A percentile compares a stretch with the other conserved stretches of the same genome.
These are phyloP conservation scores for Siniperca chuatsi DNA, from an alignment of 2,113 vertebrate species.

Conservation along the genomic window DNA sequence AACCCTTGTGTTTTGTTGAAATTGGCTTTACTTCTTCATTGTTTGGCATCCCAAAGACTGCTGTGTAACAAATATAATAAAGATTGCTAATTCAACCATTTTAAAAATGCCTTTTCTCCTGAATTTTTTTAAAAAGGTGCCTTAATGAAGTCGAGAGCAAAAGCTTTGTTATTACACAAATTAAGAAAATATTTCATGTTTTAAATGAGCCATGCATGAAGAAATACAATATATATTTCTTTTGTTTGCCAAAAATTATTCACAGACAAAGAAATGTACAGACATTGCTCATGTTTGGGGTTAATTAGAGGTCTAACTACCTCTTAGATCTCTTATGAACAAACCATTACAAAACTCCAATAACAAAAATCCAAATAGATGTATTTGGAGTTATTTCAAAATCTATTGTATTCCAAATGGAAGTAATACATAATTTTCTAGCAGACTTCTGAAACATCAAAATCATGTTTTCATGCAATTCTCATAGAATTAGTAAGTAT, in stretches of 20 bases:
- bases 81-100: not conserved
- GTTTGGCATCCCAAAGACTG: not conserved
- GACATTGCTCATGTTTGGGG: not conserved
- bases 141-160: no score
- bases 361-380: not conserved
- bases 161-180: no score
- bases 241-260: no score
- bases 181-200: no score
- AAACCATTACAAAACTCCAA: not conserved
- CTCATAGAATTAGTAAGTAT: not conserved
- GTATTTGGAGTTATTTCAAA: not conserved
- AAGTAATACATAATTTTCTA: not conserved
- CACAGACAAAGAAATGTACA: no score
- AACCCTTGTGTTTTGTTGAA: not conserved
- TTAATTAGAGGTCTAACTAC: not conserved
- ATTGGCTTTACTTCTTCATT: not conserved
- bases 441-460: not conserved
- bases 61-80: no score
- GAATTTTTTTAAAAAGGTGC: no score
- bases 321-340: not conserved
- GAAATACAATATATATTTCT: no score
- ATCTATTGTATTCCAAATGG: not conserved
- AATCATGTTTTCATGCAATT: not conserved
- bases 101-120: no score
- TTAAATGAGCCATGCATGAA: no score